Percentiles rank a stretch among this genome's conserved stretches.
These are phyloP conservation scores for Trichoplax adhaerens DNA, from an alignment of 37 sponge, comb jelly and placozoan genomes.

Conservation along the genomic window DNA sequence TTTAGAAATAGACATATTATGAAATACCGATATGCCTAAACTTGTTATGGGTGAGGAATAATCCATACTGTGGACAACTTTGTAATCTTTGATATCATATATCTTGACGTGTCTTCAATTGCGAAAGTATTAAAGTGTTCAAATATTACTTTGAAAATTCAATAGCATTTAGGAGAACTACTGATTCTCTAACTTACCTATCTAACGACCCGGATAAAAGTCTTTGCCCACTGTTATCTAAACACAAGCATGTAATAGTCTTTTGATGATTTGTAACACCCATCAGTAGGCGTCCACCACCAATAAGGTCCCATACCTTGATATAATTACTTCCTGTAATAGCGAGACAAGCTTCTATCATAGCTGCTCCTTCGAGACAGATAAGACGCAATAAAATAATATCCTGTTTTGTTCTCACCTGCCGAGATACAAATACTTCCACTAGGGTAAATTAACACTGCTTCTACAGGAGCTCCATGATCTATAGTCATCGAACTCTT, in stretches of 20 bases:
- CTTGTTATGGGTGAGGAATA: constrained; percentile 81
- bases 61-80: constrained; percentile 57
- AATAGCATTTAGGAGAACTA: background rate
- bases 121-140: too few species aligned
- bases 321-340: constrained; percentile 47
- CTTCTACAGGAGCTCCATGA: constrained; percentile 88
- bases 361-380: too few species aligned
- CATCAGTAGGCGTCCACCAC: constrained; percentile 34
- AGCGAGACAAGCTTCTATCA: background rate
- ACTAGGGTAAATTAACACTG: constrained; percentile 55
- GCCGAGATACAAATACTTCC: constrained; percentile 61
- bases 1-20: background rate
- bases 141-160: too few species aligned
- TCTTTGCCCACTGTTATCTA: constrained; percentile 48
- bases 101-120: constrained; percentile 71
- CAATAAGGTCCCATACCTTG: constrained; percentile 80
- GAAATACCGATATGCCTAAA: constrained; percentile 68
- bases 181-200: constrained; percentile 26
- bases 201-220: constrained; percentile 78
- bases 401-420: constrained; percentile 13
- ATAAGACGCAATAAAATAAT: too few species aligned
- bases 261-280: constrained; percentile 91
- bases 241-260: constrained; percentile 58
- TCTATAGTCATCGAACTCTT: constrained; percentile 22
- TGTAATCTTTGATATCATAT: constrained; percentile 67